Conservation (phyloP, 2,113 vertebrate genomes). For the Podarcis cretensis region DNA sequence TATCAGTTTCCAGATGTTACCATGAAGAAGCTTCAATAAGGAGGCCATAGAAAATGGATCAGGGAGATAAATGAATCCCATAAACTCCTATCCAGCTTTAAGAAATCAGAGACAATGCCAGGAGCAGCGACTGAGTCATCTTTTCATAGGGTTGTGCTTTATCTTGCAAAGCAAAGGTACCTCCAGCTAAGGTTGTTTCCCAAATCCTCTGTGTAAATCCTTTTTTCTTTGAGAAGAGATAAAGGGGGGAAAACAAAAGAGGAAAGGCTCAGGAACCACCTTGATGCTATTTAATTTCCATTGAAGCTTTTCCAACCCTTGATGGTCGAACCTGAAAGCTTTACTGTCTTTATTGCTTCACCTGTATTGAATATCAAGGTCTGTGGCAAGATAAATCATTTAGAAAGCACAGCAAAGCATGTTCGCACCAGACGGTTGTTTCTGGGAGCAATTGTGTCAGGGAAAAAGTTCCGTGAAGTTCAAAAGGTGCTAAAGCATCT, state of each 20-base stretch:
- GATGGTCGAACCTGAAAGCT: constrained; percentile 46
- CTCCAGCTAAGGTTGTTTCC: constrained; percentile 50
- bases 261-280: constrained; percentile 50
- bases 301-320: constrained; percentile 4
- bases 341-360: constrained; percentile 50
- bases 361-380: constrained; percentile 56
- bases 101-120: background rate
- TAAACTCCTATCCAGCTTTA: background rate
- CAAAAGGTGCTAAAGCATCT: constrained; percentile 53
- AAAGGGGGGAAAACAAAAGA: constrained; percentile 62
- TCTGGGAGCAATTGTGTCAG: constrained; percentile 37
- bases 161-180: constrained; percentile 52
- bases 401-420: constrained; percentile 38
- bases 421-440: constrained; percentile 37
- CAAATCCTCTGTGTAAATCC: constrained; percentile 72
- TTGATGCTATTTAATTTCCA: background rate
- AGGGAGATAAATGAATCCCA: background rate
- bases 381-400: constrained; percentile 60
- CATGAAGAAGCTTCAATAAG: background rate
- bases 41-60: background rate
- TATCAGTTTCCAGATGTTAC: background rate
- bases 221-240: constrained; percentile 65
- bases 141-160: constrained; percentile 48
- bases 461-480: constrained; percentile 50
- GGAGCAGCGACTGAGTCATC: constrained; percentile 19